Evolutionary conservation across 1,140 invertebrate genomes (phyloP), one percentile per base, ranked within the genome.

Genomic region (Euborellia annulipes): DNA sequence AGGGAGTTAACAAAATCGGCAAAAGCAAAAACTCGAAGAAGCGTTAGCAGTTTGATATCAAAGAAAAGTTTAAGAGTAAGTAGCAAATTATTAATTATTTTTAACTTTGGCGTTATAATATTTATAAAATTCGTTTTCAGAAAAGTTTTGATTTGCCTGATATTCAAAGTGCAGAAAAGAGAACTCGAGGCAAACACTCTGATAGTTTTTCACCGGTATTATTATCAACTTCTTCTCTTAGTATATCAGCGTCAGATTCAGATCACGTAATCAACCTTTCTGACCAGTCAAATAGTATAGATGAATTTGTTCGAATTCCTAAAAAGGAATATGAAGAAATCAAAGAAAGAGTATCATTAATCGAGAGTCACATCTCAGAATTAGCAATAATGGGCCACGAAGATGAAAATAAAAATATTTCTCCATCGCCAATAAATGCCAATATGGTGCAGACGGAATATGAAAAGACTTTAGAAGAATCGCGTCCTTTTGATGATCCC

Each of bases 321-420:
- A 81, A 80, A 60, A 75, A 68, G 41, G 78, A 82, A 58, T 82
- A 80, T 50, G 78, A 82, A 59, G 76, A 76, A 51, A 81, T 82
- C 34, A 78, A 81, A 59, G 78, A 69, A 54, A 63, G 78, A 58
- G 73, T 84, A 13, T 74, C 72, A 1, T 73, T 72, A 1, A 80
- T 82, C 44, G 79, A 83, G 55, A 70, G 70, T 27, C 64, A 73
- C 51, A 69, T 83, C 37, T 6, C 23, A 55, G 79, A 82, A 57
- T 73, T 81, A 46, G 70, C 70, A 32, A 70, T 66, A 40, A 70
- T 71, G 14, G 47, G 51, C 16, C 46, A 48, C 17, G 58, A 50
- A 41, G 54, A 32, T 49, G 48, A 52, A 2, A 55, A 46, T 32
- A 47, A 53, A 30, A 44, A 11, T 16, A 49, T 56, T 20, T 41